Evolutionary conservation across 2,888 invertebrate genomes (phyloP).

Genomic region (Drosophila acutilabella): DNA sequence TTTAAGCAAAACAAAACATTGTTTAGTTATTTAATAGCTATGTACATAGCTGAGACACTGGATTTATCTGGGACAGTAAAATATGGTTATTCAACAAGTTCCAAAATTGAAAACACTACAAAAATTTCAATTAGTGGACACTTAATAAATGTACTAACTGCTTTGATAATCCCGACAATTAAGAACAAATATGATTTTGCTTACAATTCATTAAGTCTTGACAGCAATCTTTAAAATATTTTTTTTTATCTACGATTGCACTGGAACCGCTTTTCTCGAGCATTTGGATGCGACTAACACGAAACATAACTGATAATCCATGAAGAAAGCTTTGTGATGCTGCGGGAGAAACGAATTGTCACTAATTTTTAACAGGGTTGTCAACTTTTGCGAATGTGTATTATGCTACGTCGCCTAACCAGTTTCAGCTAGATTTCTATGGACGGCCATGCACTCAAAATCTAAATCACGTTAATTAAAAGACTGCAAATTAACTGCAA

Average conservation of each 20-base stretch:
- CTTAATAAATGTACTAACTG: too few species aligned
- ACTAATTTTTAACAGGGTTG: neutral
- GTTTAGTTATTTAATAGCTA: too few species aligned
- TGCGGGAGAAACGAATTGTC: slow-evolving; percentile 8
- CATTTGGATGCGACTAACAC: slow-evolving; percentile 56
- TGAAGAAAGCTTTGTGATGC: slow-evolving; percentile 51
- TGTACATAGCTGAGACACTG: too few species aligned
- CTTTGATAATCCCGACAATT: too few species aligned
- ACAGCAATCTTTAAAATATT: neutral
- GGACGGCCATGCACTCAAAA: slow-evolving; percentile 57
- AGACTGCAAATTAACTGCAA: slow-evolving; percentile 24
- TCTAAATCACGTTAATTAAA: slow-evolving; percentile 64
- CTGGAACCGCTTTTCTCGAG: slow-evolving; percentile 35
- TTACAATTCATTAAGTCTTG: neutral
- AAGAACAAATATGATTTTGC: slow-evolving; percentile 5
- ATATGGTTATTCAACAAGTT: too few species aligned
- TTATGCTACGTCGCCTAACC: slow-evolving; percentile 26
- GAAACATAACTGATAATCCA: slow-evolving; percentile 50
- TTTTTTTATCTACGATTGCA: neutral
- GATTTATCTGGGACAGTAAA: too few species aligned
- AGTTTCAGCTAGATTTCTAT: slow-evolving; percentile 34
- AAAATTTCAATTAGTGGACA: too few species aligned
- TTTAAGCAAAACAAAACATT: too few species aligned
- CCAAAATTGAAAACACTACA: too few species aligned
- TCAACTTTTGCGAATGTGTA: slow-evolving; percentile 1